phyloP scores from a whole-genome alignment of 2,888 invertebrate species.

The Parnassius orleans region DNA sequence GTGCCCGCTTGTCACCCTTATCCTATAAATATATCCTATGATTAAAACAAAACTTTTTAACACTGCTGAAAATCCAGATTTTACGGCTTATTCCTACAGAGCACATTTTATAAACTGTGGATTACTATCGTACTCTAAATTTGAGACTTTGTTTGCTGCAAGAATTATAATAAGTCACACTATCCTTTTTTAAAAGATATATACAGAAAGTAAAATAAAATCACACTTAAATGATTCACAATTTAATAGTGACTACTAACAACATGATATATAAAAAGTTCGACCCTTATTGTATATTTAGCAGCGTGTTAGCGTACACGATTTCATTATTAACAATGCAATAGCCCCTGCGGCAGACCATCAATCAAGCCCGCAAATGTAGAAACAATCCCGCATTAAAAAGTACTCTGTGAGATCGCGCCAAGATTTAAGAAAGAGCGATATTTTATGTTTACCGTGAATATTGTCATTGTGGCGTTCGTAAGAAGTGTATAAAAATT shows the following conservation, averaged over 20 bases:
- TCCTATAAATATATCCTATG: no score
- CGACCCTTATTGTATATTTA: constrained; percentile 28
- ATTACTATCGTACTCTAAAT: no score
- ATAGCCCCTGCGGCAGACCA: constrained; percentile 40
- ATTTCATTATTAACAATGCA: constrained; percentile 33
- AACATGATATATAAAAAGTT: constrained; percentile 17
- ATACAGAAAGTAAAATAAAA: not conserved
- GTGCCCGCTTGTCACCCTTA: no score
- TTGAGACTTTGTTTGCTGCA: no score
- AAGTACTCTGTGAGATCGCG: constrained; percentile 24
- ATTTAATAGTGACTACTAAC: not conserved
- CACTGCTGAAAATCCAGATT: no score
- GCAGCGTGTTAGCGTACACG: constrained; percentile 25
- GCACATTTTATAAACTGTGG: no score
- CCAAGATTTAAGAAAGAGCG: constrained; percentile 48
- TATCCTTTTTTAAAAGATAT: not conserved
- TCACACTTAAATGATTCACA: not conserved
- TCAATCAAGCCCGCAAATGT: constrained; percentile 64
- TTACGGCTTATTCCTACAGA: no score
- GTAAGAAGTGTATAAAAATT: not conserved
- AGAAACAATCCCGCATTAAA: constrained; percentile 53
- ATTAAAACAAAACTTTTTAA: no score
- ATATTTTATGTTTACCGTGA: no score
- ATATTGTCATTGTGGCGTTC: constrained; percentile 22
- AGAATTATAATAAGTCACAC: no score